Evolutionary conservation across 2,113 vertebrate genomes (phyloP), one percentile per base, ranked within the genome.

Genomic region (Saccopteryx bilineata): DNA sequence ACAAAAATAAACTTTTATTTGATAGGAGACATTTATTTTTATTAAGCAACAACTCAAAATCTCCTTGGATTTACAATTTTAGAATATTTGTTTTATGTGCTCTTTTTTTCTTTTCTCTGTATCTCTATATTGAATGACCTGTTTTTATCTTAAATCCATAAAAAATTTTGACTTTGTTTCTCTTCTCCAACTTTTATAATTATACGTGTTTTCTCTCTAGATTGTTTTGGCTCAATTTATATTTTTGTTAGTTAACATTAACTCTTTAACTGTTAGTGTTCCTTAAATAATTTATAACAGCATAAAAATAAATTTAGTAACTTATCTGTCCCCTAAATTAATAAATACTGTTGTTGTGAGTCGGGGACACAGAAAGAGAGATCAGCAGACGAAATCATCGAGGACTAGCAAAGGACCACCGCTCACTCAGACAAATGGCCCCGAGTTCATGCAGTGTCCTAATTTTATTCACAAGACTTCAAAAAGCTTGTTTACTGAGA

Each of bases 181-280:
- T 54, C 18, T 52, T 74, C 68, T 96, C 39, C 50, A 86, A 48
- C 21, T 80, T 81, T 56, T 26, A 81, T 46, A 93, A 24, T 80
- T 81, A 69, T 17, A 58, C 60, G 13, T 65, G 66, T 54, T 93
- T 96, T 95, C 31, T 28, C 69, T 39, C 5, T 54, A 90, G 54
- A 76, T 82, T 69, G 58, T 75, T 66, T 87, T 19, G 63, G 17
- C 48, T 83, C 24, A 46, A 21, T 52, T 82, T 71, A 82, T 86
- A 79, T 91, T 75, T 86, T 83, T 23, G 23, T 71, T 76, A 65
- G 12, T 52, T 72, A 78, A 58, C 33, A 87, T 48, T 58, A 65
- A 90, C 19, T 86, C 33, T 85, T 94, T 84, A 92, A 85, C 50
- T 52, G 10, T 79, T 84, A 72, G 5, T 82, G 39, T 69, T 85